These are phyloP conservation scores for Calonectris borealis DNA, from an alignment of 2,113 vertebrate genomes.

Conservation along the genomic window DNA sequence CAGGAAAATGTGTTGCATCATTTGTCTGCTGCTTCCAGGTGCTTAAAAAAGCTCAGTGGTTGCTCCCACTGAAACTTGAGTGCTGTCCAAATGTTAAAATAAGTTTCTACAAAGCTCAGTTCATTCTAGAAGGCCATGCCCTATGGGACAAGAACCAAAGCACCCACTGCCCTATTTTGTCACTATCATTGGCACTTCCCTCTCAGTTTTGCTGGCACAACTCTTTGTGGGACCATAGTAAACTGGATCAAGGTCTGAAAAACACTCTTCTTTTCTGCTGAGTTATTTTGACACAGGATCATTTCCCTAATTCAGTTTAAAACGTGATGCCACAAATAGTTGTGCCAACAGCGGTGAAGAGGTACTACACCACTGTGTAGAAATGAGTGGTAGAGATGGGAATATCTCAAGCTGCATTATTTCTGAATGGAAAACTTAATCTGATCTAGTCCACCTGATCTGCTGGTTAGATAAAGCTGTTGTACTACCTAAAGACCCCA, in stretches of 20 bases:
- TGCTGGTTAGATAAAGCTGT: background rate
- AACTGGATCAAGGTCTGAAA: conserved; percentile 13
- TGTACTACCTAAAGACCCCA: background rate
- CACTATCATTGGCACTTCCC: background rate
- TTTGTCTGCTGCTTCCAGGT: conserved; percentile 65
- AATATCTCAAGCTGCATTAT: background rate
- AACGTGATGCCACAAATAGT: background rate
- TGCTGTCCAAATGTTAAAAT: conserved; percentile 60
- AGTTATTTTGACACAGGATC: background rate
- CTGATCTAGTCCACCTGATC: background rate
- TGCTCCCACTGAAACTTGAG: conserved; percentile 42
- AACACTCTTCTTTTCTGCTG: background rate
- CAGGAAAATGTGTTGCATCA: conserved; percentile 69
- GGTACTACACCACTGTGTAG: background rate
- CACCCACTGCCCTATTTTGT: conserved; percentile 51
- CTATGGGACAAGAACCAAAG: conserved; percentile 35
- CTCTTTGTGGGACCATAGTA: background rate
- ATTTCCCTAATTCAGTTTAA: background rate
- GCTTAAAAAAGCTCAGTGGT: conserved; percentile 72
- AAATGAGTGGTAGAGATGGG: background rate
- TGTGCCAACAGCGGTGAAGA: background rate
- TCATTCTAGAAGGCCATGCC: conserved; percentile 57
- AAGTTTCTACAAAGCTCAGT: conserved; percentile 17
- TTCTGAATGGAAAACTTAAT: background rate
- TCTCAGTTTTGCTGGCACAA: conserved; percentile 14